phyloP scores from a whole-genome alignment of 2,113 vertebrate genomes.

The Corynorhinus townsendii region DNA sequence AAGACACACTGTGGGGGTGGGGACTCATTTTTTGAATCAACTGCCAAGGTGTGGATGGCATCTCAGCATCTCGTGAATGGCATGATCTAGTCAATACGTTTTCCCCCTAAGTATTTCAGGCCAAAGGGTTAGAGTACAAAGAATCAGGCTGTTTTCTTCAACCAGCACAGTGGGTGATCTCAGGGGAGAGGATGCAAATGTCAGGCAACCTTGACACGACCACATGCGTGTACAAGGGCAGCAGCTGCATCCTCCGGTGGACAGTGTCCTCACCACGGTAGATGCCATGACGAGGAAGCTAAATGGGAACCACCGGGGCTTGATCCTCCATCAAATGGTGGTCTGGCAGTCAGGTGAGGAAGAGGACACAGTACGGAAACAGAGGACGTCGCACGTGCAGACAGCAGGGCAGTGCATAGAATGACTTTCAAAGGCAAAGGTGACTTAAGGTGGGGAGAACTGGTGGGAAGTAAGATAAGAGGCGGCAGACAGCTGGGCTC shows the following conservation, averaged over 20 bases:
- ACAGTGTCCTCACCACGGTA: neutral
- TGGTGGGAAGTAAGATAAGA: neutral
- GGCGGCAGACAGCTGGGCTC: neutral
- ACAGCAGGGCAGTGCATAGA: slow-evolving; percentile 10
- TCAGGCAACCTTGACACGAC: neutral
- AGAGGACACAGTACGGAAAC: slow-evolving; percentile 32
- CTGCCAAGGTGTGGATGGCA: neutral
- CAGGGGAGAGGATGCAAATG: neutral
- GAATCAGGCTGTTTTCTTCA: neutral
- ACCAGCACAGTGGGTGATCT: neutral
- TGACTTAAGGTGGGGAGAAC: neutral
- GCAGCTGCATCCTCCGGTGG: neutral
- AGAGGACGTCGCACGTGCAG: neutral
- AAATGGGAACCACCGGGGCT: neutral
- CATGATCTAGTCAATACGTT: neutral
- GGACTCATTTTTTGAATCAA: slow-evolving; percentile 6
- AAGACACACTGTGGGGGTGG: slow-evolving; percentile 14
- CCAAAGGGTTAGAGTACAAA: neutral
- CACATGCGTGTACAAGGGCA: neutral
- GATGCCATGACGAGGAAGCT: neutral
- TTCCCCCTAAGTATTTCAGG: neutral
- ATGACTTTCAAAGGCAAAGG: neutral
- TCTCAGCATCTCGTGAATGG: neutral
- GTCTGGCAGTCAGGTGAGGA: neutral
- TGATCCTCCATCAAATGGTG: neutral